Conservation (phyloP, 1,140 invertebrate species). For the Drosophila parvula region DNA sequence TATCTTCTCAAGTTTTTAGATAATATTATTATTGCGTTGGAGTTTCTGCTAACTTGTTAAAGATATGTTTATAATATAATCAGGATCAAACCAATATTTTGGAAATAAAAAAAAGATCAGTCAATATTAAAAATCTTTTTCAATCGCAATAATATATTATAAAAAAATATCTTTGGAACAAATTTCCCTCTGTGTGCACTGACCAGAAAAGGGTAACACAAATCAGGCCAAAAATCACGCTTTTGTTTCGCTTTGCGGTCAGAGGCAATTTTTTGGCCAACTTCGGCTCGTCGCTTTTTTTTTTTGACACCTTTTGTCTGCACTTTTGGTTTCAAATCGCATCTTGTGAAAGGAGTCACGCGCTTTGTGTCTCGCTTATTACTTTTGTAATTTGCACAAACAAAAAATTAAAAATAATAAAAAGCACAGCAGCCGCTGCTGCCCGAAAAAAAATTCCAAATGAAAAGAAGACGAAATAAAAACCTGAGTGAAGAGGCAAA, state of each 20-base stretch:
- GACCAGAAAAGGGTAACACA: conserved; percentile 19
- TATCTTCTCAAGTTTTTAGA: no score
- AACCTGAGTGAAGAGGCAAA: conserved; percentile 68
- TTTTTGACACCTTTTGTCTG: conserved; percentile 79
- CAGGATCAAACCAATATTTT: not conserved
- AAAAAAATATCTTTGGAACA: not conserved
- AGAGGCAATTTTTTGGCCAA: conserved; percentile 64
- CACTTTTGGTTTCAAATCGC: conserved; percentile 68
- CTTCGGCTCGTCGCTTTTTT: conserved; percentile 29
- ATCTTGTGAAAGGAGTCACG: conserved; percentile 80
- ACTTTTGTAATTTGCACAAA: conserved; percentile 79
- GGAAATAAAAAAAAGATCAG: no score
- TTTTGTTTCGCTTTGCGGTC: conserved; percentile 62
- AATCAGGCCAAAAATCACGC: conserved; percentile 51
- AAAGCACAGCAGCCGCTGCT: conserved; percentile 5
- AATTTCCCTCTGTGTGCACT: not conserved
- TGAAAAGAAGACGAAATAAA: conserved; percentile 31
- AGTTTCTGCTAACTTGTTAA: no score
- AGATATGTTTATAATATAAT: no score
- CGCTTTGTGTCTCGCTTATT: conserved; percentile 77
- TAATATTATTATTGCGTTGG: no score
- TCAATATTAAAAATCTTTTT: not conserved
- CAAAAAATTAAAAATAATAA: conserved; percentile 26
- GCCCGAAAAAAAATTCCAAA: conserved; percentile 16
- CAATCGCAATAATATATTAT: not conserved